Base-by-base conservation (phyloP, 2,888 invertebrate species). In the Dicycla oo region DNA sequence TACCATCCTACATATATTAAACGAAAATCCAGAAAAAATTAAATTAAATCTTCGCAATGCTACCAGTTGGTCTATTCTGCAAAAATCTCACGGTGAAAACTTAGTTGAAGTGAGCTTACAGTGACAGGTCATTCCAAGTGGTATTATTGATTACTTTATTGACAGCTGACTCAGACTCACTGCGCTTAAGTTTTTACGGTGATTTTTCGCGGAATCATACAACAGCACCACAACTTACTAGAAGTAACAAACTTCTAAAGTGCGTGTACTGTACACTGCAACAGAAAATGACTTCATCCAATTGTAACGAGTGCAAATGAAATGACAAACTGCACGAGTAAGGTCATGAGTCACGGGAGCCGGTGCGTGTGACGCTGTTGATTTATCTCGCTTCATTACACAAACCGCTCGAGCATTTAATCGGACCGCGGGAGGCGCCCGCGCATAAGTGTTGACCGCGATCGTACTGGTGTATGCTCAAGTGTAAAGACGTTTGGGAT, bases 301-400 rank as follows among this genome's bases (percentile, higher is more conserved):
- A 86, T 88, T 83, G 83, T 80, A 83, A 79, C 72, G 77, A 85
- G 79, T 82, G 82, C 80, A 72, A 78, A 84, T 80, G 63, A 74
- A 80, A 87, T 88, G 87, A 88, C 86, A 82, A 80, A 85, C 75
- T 80, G 80, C 85, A 76, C 61, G 71, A 84, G 83, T 85, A 81
- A 85, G 91, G 90, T 91, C 87, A 90, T 89, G 90, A 90, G 90
- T 90, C 85, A 87, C 85, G 85, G 87, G 86, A 83, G 87, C 86
- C 86, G 83, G 89, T 93, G 93, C 93, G 94, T 93, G 94, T 90
- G 93, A 92, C 89, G 87, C 85, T 81, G 89, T 89, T 91, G 93
- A 93, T 94, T 93, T 93, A 94, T 94, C 94, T 94, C 89, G 92
- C 89, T 93, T 93, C 94, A 94, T 94, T 94, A 94, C 93, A 91